phyloP scores from a whole-genome alignment of 2,797 vertebrate species.

The Amphiprion clarkii region DNA sequence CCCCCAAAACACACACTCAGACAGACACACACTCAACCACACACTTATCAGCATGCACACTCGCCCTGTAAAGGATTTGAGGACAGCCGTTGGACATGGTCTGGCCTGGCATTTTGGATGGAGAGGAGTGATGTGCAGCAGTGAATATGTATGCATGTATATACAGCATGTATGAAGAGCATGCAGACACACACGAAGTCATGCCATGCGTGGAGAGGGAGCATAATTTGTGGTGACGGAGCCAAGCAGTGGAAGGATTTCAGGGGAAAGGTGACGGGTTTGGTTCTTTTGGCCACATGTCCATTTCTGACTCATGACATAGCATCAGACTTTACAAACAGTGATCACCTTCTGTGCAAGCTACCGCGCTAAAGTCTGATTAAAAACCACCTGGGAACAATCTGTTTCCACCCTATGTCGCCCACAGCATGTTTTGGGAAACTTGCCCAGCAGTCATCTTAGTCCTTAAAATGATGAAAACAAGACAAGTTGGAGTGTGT shows the following conservation, averaged over 20 bases:
- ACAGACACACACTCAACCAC: constrained; percentile 38
- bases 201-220: constrained; percentile 80
- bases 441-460: constrained; percentile 52
- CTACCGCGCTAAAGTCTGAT: constrained; percentile 63
- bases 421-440: constrained; percentile 48
- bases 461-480: constrained; percentile 52
- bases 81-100: constrained; percentile 82
- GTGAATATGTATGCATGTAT: constrained; percentile 77
- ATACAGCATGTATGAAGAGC: constrained; percentile 75
- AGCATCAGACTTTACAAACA: constrained; percentile 55
- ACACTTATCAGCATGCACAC: constrained; percentile 57
- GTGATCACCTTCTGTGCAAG: constrained; percentile 45
- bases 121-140: constrained; percentile 43
- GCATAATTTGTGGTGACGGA: constrained; percentile 37
- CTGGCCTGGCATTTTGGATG: constrained; percentile 66
- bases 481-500: constrained; percentile 22
- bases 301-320: constrained; percentile 76
- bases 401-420: constrained; percentile 48
- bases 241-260: constrained; percentile 33
- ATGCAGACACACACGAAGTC: constrained; percentile 67
- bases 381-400: constrained; percentile 72
- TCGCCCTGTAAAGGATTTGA: constrained; percentile 82
- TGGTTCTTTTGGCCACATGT: constrained; percentile 68
- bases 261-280: neutral
- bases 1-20: constrained; percentile 2